Base-by-base conservation (phyloP, 1,140 invertebrate species). In the Andrena cerasifolii region DNA sequence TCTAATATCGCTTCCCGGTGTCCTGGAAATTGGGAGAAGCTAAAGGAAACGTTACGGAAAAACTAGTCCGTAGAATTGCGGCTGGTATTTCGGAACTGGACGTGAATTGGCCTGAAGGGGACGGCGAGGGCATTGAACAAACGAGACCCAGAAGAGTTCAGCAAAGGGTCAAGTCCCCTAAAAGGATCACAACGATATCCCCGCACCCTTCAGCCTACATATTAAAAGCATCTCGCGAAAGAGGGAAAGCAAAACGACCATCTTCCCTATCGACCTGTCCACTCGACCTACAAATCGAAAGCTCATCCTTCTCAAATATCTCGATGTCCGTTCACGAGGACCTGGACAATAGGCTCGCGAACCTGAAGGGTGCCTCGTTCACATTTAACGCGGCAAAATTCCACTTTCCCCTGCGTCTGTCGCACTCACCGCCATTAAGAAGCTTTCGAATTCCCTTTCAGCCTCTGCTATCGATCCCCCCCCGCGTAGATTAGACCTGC, bases 181-280 rank as follows among this genome's bases (percentile, higher is more conserved):
- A 61, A 61, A 61, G 33, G 58, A 61, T 61, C 58, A 40, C 58
- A 40, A 61, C 40, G 33, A 61, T 61, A 61, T 61, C n/a, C 36
- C 16, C 36, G 7, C 16, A 12, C 33, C 33, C 18, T 40, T 18
- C 18, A 5, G 2, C 58, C 18, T 61, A 61, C 21, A 61, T 61
- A 61, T 61, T 61, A 61, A 61, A 61, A 61, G 58, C 33, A 36
- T 40, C n/a, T 33, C 33, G 0, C 10, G 26, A 12, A 31, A 56
- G 33, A 21, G 31, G 31, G 18, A 24, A 43, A 61, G 10, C 21
- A 18, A 31, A 24, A 61, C 58, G 58, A 31, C 36, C 36, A 31
- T 10, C 58, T 36, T 61, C 33, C 33, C 33, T 43, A 61, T 61
- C 58, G 58, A 61, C n/a, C n/a, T 61, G 58, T 40, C 58, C 58